Evolutionary conservation across 2,113 vertebrate genomes (phyloP).

Genomic region (Labeo rohita): DNA sequence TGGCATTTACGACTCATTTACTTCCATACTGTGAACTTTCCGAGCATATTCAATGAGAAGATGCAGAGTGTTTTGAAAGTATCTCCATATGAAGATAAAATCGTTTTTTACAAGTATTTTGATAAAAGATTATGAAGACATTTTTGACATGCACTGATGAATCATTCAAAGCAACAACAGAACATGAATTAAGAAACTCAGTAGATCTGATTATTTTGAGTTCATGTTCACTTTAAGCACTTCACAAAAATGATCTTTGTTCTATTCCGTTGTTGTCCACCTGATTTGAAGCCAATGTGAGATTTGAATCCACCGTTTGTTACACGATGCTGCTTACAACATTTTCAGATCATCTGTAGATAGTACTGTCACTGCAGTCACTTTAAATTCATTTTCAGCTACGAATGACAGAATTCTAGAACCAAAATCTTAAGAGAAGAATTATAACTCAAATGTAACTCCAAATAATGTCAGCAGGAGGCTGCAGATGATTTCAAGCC

Average conservation of each 20-base stretch:
- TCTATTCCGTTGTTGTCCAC: not conserved
- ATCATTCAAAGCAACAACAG: not conserved
- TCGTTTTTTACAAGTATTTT: too few species aligned
- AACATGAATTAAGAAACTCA: not conserved
- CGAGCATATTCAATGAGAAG: not conserved
- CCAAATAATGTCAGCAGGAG: not conserved
- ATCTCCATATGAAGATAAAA: not conserved
- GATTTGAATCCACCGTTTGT: not conserved
- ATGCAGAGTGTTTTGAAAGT: not conserved
- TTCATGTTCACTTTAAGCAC: not conserved
- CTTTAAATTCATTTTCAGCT: not conserved
- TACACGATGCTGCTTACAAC: not conserved
- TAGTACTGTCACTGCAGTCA: not conserved
- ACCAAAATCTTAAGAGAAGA: not conserved
- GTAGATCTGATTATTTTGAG: not conserved
- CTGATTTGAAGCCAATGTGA: not conserved
- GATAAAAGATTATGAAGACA: not conserved
- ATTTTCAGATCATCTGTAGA: not conserved
- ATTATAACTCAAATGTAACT: not conserved
- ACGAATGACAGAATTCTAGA: not conserved
- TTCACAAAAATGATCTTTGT: not conserved
- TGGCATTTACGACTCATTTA: not conserved
- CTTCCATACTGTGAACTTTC: not conserved
- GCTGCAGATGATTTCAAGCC: not conserved
- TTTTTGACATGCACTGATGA: not conserved